Evolutionary conservation across 1,140 invertebrate species (phyloP), one percentile per base, ranked within the genome.

Genomic region (Thaumatotibia leucotreta): DNA sequence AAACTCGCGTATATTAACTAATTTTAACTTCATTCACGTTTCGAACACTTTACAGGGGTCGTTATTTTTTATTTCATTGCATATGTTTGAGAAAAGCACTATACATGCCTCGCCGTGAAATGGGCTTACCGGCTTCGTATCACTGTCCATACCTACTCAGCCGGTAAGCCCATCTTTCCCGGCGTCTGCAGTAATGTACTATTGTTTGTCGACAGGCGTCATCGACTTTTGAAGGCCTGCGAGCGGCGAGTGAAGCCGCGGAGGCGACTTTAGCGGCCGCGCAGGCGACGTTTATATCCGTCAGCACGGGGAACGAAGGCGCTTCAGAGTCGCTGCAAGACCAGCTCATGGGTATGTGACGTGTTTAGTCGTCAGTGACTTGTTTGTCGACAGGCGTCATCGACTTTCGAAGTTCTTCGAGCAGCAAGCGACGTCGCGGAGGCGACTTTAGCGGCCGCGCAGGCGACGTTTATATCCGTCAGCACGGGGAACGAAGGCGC

Each of bases 291-390:
- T 96, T 95, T 72, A 95, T 98, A 77, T 97, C 97, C 63, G 94
- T 98, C 5, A 96, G 94, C 82, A 92, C 95, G 22, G 98, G 98
- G 22, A 89, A 96, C 52, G 94, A 97, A 29, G 93, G 95, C 23
- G 95, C 94, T 65, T 95, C 95, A n/a, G 97, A 97, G 11, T 97
- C 97, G 4, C 91, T 99, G 17, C 95, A 97, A 82, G 96, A 98
- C 72, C 97, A 98, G 82, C 91, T 98, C 0, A 98, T 98, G 76
- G 93, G 96, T 96, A 83, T 72, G 82, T 82, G 23, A 31, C 31
- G 1, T 50, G 14, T 32, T 11, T 11, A n/a, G n/a, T n/a, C n/a
- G 33, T 1, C 33, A 10, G 10, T 35, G n/a, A n/a, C n/a, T 29
- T 29, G 2, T 58, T 2, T 14, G 27, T 65, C 2, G 39, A 14